A percentile compares a stretch with the other conserved stretches of the same genome.
Evolutionary conservation across 2,113 vertebrate genomes (phyloP).

Genomic region (Barbus barbus): DNA sequence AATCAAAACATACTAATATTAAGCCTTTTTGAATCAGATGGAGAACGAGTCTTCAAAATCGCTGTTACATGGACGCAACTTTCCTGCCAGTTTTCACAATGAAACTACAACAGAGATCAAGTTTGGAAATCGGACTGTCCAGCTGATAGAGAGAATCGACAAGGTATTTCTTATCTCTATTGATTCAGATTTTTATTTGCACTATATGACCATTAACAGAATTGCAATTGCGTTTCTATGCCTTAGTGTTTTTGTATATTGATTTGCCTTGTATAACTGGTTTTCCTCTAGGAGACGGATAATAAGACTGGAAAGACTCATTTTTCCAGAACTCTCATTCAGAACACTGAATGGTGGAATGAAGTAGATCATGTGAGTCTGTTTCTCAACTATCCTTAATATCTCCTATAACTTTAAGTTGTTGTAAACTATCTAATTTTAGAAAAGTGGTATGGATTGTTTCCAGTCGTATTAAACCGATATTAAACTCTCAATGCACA

Average conservation of each 20-base stretch:
- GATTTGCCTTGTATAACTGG: background rate
- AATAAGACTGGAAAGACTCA: constrained; percentile 78
- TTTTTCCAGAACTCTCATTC: constrained; percentile 75
- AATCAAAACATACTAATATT: background rate
- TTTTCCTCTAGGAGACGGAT: constrained; percentile 74
- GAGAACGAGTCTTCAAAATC: constrained; percentile 82
- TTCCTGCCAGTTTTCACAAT: constrained; percentile 77
- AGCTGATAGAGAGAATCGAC: constrained; percentile 74
- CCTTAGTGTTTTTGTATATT: background rate
- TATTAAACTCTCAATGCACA: background rate
- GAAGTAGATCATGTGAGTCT: constrained; percentile 82
- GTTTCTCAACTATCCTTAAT: background rate
- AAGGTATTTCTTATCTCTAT: constrained; percentile 76
- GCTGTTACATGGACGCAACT: constrained; percentile 65
- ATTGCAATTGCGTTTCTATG: too few relatives aligned
- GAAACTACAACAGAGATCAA: constrained; percentile 69
- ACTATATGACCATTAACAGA: too few relatives aligned
- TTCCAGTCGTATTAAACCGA: too few relatives aligned
- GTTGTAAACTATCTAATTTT: background rate
- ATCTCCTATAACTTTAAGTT: background rate
- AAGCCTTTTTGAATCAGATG: constrained; percentile 73
- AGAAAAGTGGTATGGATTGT: too few relatives aligned
- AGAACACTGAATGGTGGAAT: constrained; percentile 75
- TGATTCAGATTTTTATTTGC: too few relatives aligned
- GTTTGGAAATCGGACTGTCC: constrained; percentile 71